Base-by-base conservation (phyloP, 2,888 invertebrate species). In the Plebejus argus region DNA sequence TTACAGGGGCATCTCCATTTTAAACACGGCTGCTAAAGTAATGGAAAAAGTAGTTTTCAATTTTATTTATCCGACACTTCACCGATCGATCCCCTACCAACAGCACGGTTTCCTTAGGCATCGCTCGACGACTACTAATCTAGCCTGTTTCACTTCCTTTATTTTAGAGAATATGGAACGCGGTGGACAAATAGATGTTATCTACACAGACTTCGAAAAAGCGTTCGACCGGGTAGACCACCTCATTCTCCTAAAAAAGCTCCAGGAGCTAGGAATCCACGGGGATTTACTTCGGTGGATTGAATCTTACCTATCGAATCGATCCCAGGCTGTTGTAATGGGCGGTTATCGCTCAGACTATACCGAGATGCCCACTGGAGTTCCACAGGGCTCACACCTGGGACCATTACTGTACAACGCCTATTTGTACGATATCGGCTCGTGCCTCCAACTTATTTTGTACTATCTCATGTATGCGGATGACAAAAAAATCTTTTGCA, bases 131-230 rank as follows among this genome's bases (percentile, higher is more conserved):
- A 8, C 35, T 6, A 74, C 77, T 10, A 77, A 77, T 15, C 35
- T 72, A 18, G 49, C 20, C 5, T 8, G 71, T 35, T 77, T 77
- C 58, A 72, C 72, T 8, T 23, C 39, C n/a, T 70, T 56, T 58
- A 20, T 77, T 6, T 23, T 33, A 20, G n/a, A 20, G 23, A 12
- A 33, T 20, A 77, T 77, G 77, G 74, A 77, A 71, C n/a, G 39
- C 18, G 71, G 56, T 15, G 56, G 23, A 10, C 82, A 82, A 77
- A 80, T 82, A 5, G 81, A 82, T 71, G 80, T 80, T 18, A 79
- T 83, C n/a, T 83, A 83, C 58, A 82, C 83, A 0, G 83, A 84
- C 76, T 81, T 83, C 74, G 78, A 80, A 10, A 82, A 82, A 78
- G 82, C 82, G 15, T 83, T 83, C 78, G 82, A 83, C 74, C 79